A percentile compares a stretch with the other conserved stretches of the same genome.
phyloP scores from a whole-genome alignment of 37 sponge, comb jelly and placozoan species.

The Chondrosia reniformis region DNA sequence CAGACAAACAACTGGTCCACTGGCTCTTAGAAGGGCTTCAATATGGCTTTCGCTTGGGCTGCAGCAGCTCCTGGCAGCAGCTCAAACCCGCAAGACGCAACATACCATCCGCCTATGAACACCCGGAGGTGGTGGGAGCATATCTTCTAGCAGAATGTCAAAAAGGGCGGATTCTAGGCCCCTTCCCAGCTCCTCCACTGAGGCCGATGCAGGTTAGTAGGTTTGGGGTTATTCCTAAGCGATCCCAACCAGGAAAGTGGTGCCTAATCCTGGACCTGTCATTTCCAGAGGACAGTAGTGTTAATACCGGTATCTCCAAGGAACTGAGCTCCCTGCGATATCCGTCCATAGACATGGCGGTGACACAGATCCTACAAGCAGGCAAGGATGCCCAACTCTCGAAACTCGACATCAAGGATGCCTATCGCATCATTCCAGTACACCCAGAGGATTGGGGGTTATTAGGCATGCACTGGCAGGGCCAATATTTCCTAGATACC shows the following conservation, averaged over 20 bases:
- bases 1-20: background rate
- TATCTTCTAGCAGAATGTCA: background rate
- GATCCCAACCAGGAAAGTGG: constrained; percentile 23
- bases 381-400: constrained; percentile 19
- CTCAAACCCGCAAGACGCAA: background rate
- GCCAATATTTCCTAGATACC: constrained; percentile 3
- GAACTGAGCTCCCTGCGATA: constrained; percentile 26
- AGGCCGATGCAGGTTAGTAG: background rate
- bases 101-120: background rate
- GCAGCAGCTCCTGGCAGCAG: background rate
- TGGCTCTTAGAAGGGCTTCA: background rate
- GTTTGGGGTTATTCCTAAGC: constrained; percentile 10
- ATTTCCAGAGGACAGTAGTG: constrained; percentile 17
- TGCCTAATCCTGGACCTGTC: constrained; percentile 48
- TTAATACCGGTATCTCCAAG: constrained; percentile 36
- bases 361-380: background rate
- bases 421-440: constrained; percentile 38
- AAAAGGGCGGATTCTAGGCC: background rate
- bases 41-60: background rate
- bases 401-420: constrained; percentile 33
- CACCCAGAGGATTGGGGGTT: constrained; percentile 34
- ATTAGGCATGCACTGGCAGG: constrained; percentile 36
- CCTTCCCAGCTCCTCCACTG: background rate
- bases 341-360: constrained; percentile 7
- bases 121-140: background rate